Evolutionary conservation across 2,888 invertebrate genomes (phyloP), one percentile per base, ranked within the genome.

Genomic region (Caenorhabditis sulstoni): DNA sequence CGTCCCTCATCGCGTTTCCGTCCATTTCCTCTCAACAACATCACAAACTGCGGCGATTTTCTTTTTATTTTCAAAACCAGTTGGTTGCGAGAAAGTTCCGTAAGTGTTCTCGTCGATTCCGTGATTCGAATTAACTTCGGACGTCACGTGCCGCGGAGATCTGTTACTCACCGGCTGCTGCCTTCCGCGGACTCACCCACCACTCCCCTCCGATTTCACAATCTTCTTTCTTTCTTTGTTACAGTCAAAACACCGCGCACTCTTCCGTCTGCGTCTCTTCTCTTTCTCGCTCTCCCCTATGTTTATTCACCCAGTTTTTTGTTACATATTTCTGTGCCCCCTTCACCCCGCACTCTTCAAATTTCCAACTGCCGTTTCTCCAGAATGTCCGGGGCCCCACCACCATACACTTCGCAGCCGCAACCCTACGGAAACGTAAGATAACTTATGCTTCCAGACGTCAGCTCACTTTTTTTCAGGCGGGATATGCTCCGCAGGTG

Each of bases 341-440:
- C 47, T 50, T 52, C 50, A 12, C 20, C 29, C 23, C n/a, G 16
- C 52, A 52, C 64, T 22, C 50, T 49, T 41, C n/a, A 23, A 11
- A 14, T 52, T 23, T 20, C 35, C 39, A 39, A 50, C 29, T 44
- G 22, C 41, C 12, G 18, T 16, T 58, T 37, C 44, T 41, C 22
- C 11, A 57, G 49, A 12, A 74, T 79, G 73, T 79, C 74, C 1
- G 45, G 59, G 67, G 78, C 78, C 8, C 79, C 79, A 39, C 79
- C 79, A 50, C 74, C 79, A 11, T 79, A 79, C 50, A 79, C 79
- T 16, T 12, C 64, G 52, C 79, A 79, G 45, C 79, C 79, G 14
- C 68, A 68, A 41, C 78, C 66, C n/a, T 68, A 79, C 61, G 74
- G 74, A 59, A 65, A 74, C 66, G 79, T 79, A 20, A 59, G 79